Base-by-base conservation (phyloP, 2,888 invertebrate species). In the Ormyrus thymus region DNA sequence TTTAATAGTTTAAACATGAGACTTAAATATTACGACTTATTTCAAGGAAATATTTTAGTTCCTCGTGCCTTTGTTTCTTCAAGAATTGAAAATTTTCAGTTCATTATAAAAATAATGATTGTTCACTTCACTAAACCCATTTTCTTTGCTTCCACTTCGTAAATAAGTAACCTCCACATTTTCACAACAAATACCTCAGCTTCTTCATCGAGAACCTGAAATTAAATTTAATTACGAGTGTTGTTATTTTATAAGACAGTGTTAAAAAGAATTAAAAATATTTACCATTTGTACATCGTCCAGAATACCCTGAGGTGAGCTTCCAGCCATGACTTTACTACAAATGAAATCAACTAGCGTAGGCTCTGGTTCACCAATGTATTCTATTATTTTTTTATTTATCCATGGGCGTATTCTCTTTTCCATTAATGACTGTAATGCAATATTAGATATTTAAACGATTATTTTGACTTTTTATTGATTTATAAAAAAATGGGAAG, bases 121-220 rank as follows among this genome's bases (percentile, higher is more conserved):
- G 13, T 74, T 91, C 92, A 93, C 91, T 95, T 96, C 85, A 95
- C 95, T 90, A 97, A 92, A 83, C 98, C 98, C 90, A 96, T 93
- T 91, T 98, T 98, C 92, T 98, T 98, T 78, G 98, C 98, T 93
- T 99, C 99, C 85, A 98, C 97, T 93, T 99, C 99, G 92, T 99
- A 99, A 87, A 99, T 99, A 83, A 99, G 93, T 87, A 99, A 93
- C 85, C 99, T 93, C 99, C 99, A 99, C 98, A 99, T 98, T 93
- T 99, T 99, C 83, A 99, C 98, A 86, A 99, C 98, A 92, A 99
- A 99, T 84, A 98, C 98, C 92, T 99, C 99, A 5, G 99, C 99
- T 91, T 99, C 99, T 90, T 99, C 99, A 90, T 99, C 99, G 87
- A 99, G 93, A 84, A 99, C 98, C 98, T 98, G 90, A 5, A 89